Base-by-base conservation (phyloP, 1,140 invertebrate genomes). In the Sipha flava region DNA sequence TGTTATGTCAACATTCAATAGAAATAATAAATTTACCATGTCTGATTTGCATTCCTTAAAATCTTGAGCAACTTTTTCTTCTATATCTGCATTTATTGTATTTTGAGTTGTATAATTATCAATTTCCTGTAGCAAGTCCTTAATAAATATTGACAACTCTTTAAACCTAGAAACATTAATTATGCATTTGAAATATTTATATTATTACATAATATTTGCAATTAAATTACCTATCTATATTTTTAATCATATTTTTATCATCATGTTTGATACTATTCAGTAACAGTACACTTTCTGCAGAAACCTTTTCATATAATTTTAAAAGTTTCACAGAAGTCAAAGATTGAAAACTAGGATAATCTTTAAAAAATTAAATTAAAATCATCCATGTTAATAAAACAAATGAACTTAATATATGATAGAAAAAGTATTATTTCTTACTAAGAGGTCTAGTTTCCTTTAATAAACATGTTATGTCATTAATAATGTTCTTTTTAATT, bases 21-120 rank as follows among this genome's bases (percentile, higher is more conserved):
- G 16, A 66, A 29, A 23, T 40, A 34, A 52, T 16, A n/a, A 10
- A n/a, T 14, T 5, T 52, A 75, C 70, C 70, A 75, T 52, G 37
- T 75, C 49, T 26, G 70, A 52, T 75, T 75, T 75, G 49, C 70
- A 75, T 23, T 75, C 70, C 16, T 75, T 75, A 54, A 75, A 75
- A 34, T 75, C 70, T 52, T 26, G 45, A 16, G 45, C n/a, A 43
- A 75, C 16, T 34, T 34, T 29, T 14, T 5, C 34, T 75, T 75
- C 70, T 12, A 75, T 18, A 21, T 75, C 47, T 54, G n/a, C 12
- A 16, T n/a, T 54, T 75, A 75, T 52, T 7, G 31, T 54, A 75
- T 54, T 75, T 54, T 75, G 26, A 21, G 29, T 29, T 75, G 23
- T 21, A 21, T 54, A 54, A 9, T 14, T 37, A 1, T 54, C 31